phyloP scores from a whole-genome alignment of 2,113 vertebrate genomes.

The Salvator merianae region DNA sequence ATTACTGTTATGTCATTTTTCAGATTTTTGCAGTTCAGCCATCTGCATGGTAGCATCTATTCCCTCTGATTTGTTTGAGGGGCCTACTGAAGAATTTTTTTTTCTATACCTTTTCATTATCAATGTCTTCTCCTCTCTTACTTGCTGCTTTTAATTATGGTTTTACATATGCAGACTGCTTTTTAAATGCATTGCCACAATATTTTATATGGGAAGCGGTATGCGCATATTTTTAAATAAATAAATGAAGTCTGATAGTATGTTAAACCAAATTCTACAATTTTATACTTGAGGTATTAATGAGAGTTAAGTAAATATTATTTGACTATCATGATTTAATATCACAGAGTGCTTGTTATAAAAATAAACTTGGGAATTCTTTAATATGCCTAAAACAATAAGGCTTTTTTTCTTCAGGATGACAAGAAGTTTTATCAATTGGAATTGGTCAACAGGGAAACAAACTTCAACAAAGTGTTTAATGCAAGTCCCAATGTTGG shows the following conservation, averaged over 20 bases:
- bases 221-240: too few species aligned
- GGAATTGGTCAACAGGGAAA: constrained; percentile 98
- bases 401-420: constrained; percentile 79
- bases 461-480: constrained; percentile 99
- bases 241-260: not conserved
- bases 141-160: too few species aligned
- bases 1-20: too few species aligned
- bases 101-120: too few species aligned
- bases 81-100: too few species aligned
- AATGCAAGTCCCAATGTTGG: constrained; percentile 96
- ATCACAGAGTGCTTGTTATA: not conserved
- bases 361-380: not conserved
- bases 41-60: too few species aligned
- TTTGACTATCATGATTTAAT: not conserved
- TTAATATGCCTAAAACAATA: not conserved
- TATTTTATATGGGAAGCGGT: too few species aligned
- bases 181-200: too few species aligned
- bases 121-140: too few species aligned
- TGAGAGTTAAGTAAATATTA: not conserved
- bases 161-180: too few species aligned
- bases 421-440: constrained; percentile 99
- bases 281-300: not conserved
- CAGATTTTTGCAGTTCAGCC: too few species aligned
- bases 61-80: too few species aligned
- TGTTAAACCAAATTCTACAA: not conserved